Evolutionary conservation across 1,140 invertebrate species (phyloP).

Genomic region (Drosophila orosa): DNA sequence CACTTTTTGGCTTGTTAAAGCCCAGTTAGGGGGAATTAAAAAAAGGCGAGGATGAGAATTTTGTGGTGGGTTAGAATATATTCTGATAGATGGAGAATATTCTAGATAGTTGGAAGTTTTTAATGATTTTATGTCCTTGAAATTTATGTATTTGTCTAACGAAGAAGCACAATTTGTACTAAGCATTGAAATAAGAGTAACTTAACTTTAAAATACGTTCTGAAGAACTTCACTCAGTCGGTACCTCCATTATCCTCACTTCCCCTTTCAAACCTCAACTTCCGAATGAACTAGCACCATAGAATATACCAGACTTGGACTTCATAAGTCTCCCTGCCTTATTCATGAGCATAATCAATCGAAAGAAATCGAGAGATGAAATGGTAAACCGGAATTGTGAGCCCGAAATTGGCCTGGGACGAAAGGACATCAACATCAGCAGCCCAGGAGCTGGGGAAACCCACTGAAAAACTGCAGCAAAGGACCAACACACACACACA

Average conservation of each 20-base stretch:
- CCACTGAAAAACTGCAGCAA: slow-evolving; percentile 54
- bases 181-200: background rate
- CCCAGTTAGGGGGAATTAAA: background rate
- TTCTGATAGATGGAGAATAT: background rate
- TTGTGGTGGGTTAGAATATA: background rate
- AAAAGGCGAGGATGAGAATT: background rate
- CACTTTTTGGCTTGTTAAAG: slow-evolving; percentile 23
- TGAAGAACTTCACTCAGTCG: background rate
- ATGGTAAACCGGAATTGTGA: slow-evolving; percentile 22
- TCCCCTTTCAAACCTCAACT: background rate
- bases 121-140: background rate
- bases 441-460: slow-evolving; percentile 14
- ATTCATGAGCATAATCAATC: slow-evolving; percentile 24
- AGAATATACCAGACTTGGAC: background rate
- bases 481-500: slow-evolving; percentile 10
- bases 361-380: slow-evolving; percentile 27
- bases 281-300: background rate
- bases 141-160: background rate
- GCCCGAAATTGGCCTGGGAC: slow-evolving; percentile 30
- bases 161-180: background rate
- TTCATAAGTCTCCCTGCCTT: background rate
- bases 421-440: slow-evolving; percentile 31
- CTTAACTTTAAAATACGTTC: background rate
- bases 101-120: background rate
- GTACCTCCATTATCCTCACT: background rate